A percentile compares a stretch with the other conserved stretches of the same genome.
These are phyloP conservation scores for Enteromius anoplus DNA, from an alignment of 2,797 vertebrate genomes.

Conservation along the genomic window DNA sequence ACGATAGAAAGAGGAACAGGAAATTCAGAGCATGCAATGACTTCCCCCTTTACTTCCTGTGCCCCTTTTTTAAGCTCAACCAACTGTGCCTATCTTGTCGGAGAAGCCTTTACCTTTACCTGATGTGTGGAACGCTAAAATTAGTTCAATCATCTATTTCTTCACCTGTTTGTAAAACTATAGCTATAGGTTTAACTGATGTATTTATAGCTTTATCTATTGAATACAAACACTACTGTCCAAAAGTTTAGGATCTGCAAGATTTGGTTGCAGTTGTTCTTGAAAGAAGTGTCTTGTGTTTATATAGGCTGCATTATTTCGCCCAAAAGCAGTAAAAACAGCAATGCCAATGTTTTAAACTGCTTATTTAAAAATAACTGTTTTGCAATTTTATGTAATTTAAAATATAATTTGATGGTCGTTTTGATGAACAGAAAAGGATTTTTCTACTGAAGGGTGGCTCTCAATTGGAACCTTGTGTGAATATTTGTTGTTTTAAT, in stretches of 20 bases:
- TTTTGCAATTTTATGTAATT: background rate
- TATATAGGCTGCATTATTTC: background rate
- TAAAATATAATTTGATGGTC: background rate
- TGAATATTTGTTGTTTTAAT: background rate
- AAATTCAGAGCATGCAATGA: conserved; percentile 32
- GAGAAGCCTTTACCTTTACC: background rate
- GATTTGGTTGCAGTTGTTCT: background rate
- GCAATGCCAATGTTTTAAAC: too few species aligned
- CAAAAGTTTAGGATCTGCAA: background rate
- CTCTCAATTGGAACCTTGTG: background rate
- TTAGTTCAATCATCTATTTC: background rate
- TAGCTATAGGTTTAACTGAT: background rate
- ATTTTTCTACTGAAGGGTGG: background rate
- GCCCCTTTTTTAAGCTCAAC: background rate
- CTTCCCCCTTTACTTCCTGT: conserved; percentile 7
- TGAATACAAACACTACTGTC: background rate
- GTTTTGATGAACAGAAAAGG: background rate
- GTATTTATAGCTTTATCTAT: background rate
- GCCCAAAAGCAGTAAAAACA: background rate
- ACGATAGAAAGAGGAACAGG: conserved; percentile 31
- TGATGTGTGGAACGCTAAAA: background rate
- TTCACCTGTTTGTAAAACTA: background rate
- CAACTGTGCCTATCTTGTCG: background rate
- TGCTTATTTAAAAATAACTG: background rate
- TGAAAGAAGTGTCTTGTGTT: background rate